Evolutionary conservation across 2,797 vertebrate species (phyloP).

Genomic region (Carcharodon carcharias): DNA sequence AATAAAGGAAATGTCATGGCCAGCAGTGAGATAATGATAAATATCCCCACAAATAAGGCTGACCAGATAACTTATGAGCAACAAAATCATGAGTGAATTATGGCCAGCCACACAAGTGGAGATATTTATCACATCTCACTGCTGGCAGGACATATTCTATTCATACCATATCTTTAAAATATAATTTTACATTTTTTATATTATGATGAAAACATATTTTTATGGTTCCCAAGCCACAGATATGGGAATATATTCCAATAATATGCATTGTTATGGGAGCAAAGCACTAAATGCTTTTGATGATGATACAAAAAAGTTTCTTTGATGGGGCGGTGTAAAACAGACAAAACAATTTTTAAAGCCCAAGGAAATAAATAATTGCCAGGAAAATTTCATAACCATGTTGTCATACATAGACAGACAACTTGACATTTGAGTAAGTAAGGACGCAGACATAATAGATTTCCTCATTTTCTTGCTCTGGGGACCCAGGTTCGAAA

Average conservation of each 20-base stretch:
- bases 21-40: slow-evolving; percentile 36
- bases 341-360: slow-evolving; percentile 9
- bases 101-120: slow-evolving; percentile 31
- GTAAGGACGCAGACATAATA: slow-evolving; percentile 6
- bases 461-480: background rate
- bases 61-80: slow-evolving; percentile 37
- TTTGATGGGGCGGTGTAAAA: background rate
- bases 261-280: background rate
- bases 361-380: slow-evolving; percentile 25
- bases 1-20: slow-evolving; percentile 34
- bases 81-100: slow-evolving; percentile 38
- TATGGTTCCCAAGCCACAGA: slow-evolving; percentile 15
- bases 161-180: slow-evolving; percentile 20
- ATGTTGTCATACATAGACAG: background rate
- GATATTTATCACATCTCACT: slow-evolving; percentile 35
- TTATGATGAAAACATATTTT: slow-evolving; percentile 22
- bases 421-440: background rate
- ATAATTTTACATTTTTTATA: slow-evolving; percentile 30
- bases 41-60: slow-evolving; percentile 36
- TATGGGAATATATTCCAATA: slow-evolving; percentile 18
- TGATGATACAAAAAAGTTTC: background rate
- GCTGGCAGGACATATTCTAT: slow-evolving; percentile 35
- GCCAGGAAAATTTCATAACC: background rate
- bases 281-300: slow-evolving; percentile 14
- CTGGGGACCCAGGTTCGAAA: too few species aligned